Conservation (phyloP, 2,113 vertebrate species). For the Malurus cyaneus region DNA sequence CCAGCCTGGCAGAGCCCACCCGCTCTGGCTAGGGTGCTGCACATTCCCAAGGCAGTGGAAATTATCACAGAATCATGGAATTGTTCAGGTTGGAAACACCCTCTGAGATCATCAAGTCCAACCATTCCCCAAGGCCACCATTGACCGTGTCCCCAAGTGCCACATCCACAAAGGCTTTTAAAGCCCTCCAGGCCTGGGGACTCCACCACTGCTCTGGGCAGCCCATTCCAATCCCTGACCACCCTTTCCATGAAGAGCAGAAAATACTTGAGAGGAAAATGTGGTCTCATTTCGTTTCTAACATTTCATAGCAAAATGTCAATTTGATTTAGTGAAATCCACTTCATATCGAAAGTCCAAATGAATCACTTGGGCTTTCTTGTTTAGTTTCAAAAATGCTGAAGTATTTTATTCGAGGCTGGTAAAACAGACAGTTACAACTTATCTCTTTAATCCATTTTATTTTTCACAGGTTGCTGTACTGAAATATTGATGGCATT, state of each 20-base stretch:
- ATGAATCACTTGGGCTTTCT: not conserved
- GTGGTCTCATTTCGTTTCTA: not conserved
- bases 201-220: not conserved
- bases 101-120: not conserved
- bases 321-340: not conserved
- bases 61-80: not conserved
- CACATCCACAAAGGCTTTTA: not conserved
- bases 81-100: not conserved
- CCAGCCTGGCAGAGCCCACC: not conserved
- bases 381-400: not conserved
- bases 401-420: not conserved
- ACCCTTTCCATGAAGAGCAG: not conserved
- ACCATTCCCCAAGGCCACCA: not conserved
- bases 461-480: not conserved
- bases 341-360: not conserved
- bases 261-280: not conserved
- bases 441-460: not conserved
- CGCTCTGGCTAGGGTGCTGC: not conserved
- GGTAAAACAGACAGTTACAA: not conserved
- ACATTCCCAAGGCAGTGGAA: not conserved
- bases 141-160: not conserved
- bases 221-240: not conserved
- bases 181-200: not conserved
- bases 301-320: not conserved
- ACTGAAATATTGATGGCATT: not conserved